Conservation (phyloP, 2,888 invertebrate genomes). For the Melanostoma mellinum region DNA sequence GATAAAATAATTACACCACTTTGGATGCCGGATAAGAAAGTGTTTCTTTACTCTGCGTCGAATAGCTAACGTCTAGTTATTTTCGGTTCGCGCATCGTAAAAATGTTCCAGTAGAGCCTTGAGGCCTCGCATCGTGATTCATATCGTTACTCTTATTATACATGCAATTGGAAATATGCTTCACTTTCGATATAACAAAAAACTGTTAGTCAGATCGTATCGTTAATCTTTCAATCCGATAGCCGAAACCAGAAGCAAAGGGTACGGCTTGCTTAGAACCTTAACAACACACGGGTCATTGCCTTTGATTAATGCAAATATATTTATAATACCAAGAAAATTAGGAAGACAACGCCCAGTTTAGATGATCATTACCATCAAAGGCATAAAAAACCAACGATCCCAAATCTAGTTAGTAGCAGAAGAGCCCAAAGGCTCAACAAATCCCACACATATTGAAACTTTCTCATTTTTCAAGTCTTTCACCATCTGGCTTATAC, state of each 20-base stretch:
- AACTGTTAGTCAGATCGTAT: no score
- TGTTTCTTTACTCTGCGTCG: conserved; percentile 6
- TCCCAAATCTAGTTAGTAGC: no score
- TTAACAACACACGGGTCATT: no score
- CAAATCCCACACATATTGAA: not conserved
- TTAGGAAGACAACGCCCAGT: no score
- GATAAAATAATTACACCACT: conserved; percentile 27
- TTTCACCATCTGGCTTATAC: not conserved
- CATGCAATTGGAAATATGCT: not conserved
- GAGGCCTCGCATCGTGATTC: not conserved
- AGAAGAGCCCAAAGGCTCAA: not conserved
- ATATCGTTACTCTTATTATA: not conserved
- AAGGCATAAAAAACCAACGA: no score
- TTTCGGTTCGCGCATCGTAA: conserved; percentile 39
- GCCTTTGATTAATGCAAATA: no score
- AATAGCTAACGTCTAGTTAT: conserved; percentile 36
- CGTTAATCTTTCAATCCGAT: no score
- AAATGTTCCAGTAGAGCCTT: not conserved
- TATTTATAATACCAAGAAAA: no score
- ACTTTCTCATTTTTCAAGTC: conserved; percentile 40
- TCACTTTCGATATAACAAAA: no score
- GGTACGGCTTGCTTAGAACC: no score
- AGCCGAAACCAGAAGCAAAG: no score
- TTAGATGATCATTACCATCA: no score
- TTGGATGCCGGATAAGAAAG: conserved; percentile 47